Evolutionary conservation across 1,140 invertebrate species (phyloP).

Genomic region (Ceratoteleas bidentatus): DNA sequence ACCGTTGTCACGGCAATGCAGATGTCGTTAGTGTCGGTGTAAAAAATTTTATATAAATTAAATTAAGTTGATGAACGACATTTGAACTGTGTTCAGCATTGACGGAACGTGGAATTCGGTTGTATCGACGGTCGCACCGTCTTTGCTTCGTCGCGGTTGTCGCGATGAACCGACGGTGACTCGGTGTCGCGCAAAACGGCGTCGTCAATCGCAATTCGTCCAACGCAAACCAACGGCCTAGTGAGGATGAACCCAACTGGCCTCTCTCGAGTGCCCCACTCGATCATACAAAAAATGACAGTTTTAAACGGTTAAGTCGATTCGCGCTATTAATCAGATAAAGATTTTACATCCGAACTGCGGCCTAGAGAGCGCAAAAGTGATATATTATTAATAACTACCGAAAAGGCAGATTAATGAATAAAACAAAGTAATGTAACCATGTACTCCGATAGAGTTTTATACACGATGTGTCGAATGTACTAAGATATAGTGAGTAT

Average conservation of each 20-base stretch:
- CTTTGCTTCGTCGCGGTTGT: not conserved
- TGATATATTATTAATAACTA: conserved; percentile 79
- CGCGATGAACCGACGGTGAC: conserved; percentile 6
- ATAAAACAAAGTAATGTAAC: conserved; percentile 78
- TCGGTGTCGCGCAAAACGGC: conserved; percentile 9
- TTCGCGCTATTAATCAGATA: conserved; percentile 70
- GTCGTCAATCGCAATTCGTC: conserved; percentile 4
- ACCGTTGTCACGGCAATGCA: conserved; percentile 4
- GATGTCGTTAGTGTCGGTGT: conserved; percentile 28
- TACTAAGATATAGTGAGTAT: conserved; percentile 77
- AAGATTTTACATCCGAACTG: conserved; percentile 77
- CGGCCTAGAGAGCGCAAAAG: conserved; percentile 82
- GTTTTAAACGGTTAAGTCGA: conserved; percentile 71
- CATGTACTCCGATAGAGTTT: conserved; percentile 82
- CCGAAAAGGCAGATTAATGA: conserved; percentile 70
- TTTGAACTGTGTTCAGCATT: conserved; percentile 24
- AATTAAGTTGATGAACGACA: conserved; percentile 36
- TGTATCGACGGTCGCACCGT: conserved; percentile 1
- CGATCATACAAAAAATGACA: conserved; percentile 71
- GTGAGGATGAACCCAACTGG: conserved; percentile 81
- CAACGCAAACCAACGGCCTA: conserved; percentile 72
- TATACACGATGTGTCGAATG: conserved; percentile 81
- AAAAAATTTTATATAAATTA: conserved; percentile 53
- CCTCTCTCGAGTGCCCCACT: conserved; percentile 77
- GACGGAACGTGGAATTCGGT: not conserved